Base-by-base conservation (phyloP, 2,113 vertebrate species). In the Phodopus roborovskii region DNA sequence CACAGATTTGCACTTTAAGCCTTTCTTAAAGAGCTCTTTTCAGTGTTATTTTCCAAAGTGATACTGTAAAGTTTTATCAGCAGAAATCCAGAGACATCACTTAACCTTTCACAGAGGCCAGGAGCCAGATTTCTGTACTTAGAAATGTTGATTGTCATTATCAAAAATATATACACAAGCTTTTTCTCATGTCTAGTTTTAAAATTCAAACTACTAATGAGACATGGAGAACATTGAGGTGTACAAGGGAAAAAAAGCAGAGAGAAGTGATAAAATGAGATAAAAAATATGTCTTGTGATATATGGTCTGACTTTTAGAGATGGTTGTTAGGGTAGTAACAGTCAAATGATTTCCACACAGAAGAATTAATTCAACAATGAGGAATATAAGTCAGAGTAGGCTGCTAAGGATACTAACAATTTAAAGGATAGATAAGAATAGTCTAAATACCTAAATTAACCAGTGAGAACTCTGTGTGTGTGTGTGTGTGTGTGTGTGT, bases 1-100 rank as follows among this genome's bases (percentile, higher is more conserved):
- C 93, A 85, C 33, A 92, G 48, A 92, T 91, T 79, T 96, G n/a
- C 77, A 91, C 36, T 83, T 83, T 90, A 71, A 96, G 83, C 6
- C 60, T 88, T 88, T 60, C 82, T 92, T 73, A 88, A 97, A 81
- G 83, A 92, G 70, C 90, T 75, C 7, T 92, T 95, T 84, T 83
- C 90, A 78, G 39, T 73, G n/a, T 86, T 91, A 83, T 84, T 96
- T 94, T 94, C 75, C 30, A 97, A 81, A 73, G 75, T 42, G 33
- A 60, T 73, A 82, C 13, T 89, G 45, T 50, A 12, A 95, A 78
- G 13, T 89, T 96, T 88, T 95, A 89, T 96, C 62, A 53, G 73
- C 56, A 58, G 62, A 94, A 94, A 96, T 94, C 4, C 24, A 94
- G 48, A 93, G 42, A 82, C 3, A 64, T 91, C 39, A 39, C 17